Conservation (phyloP, 23 tunicate genomes). For the Ascidia mentula region DNA sequence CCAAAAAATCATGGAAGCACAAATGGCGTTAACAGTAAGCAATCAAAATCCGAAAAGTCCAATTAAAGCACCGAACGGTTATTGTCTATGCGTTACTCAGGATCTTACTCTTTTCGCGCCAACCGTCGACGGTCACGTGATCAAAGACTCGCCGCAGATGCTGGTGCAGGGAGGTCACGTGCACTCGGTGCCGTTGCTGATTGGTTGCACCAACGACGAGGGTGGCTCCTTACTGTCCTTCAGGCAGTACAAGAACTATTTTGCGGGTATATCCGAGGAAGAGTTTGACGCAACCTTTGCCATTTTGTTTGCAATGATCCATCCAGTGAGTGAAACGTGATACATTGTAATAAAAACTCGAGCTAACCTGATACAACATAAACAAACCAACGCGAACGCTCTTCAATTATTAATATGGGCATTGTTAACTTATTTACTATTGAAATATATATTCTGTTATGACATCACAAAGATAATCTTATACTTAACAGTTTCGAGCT, state of each 20-base stretch:
- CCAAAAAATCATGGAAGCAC: conserved; percentile 3
- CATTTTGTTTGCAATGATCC: conserved; percentile 12
- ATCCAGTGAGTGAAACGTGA: conserved; percentile 1
- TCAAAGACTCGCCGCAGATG: conserved; percentile 47
- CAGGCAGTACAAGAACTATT: conserved; percentile 30
- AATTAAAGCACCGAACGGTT: too few relatives aligned
- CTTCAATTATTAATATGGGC: too few relatives aligned
- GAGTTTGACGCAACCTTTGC: conserved; percentile 25
- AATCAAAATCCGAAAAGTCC: neutral
- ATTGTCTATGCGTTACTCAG: too few relatives aligned
- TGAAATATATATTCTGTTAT: too few relatives aligned
- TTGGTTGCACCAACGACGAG: conserved; percentile 83
- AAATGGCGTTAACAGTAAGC: neutral
- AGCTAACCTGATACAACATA: too few relatives aligned
- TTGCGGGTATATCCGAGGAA: conserved; percentile 55
- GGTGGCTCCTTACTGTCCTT: conserved; percentile 45
- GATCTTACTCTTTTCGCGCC: conserved; percentile 22
- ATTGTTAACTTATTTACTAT: too few relatives aligned
- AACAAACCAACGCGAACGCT: too few relatives aligned
- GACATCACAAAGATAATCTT: too few relatives aligned
- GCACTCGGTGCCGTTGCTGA: conserved; percentile 54
- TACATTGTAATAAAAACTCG: too few relatives aligned
- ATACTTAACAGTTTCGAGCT: too few relatives aligned
- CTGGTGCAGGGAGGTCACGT: conserved; percentile 42
- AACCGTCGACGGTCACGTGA: conserved; percentile 71